Evolutionary conservation across 1,140 invertebrate species (phyloP).

Genomic region (Penaeus indicus): DNA sequence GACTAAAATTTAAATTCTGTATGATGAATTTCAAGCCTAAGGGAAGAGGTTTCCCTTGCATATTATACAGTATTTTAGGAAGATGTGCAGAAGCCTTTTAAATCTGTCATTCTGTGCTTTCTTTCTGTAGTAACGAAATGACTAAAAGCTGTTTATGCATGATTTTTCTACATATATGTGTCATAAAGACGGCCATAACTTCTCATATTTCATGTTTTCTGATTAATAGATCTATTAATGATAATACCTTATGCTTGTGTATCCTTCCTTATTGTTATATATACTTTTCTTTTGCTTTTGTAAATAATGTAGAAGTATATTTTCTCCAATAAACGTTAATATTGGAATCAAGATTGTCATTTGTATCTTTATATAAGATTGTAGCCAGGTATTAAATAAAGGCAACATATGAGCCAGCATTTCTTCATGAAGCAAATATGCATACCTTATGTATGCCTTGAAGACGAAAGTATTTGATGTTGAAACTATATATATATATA

Average conservation of each 20-base stretch:
- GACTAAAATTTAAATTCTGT: too few species aligned
- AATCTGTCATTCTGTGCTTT: constrained; percentile 36
- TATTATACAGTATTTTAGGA: constrained; percentile 2
- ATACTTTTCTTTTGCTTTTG: constrained; percentile 21
- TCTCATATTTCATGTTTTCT: background rate
- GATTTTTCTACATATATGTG: too few species aligned
- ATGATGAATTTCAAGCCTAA: too few species aligned
- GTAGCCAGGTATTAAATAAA: constrained; percentile 37
- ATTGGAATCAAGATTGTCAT: constrained; percentile 24
- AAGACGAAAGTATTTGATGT: too few species aligned
- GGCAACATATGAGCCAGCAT: constrained; percentile 9
- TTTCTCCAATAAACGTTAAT: constrained; percentile 31
- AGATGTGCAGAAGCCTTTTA: constrained; percentile 22
- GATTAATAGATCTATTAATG: too few species aligned
- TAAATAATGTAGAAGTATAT: constrained; percentile 39
- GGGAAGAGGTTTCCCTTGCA: background rate
- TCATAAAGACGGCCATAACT: too few species aligned
- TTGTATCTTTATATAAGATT: constrained; percentile 37
- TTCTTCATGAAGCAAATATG: constrained; percentile 1
- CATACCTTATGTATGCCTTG: too few species aligned
- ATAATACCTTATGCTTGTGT: too few species aligned
- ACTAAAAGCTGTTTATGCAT: background rate
- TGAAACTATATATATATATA: too few species aligned
- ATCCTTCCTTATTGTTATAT: background rate
- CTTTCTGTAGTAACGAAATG: background rate